Conservation (phyloP, 2,888 invertebrate genomes). For the Rhodophaea formosa region DNA sequence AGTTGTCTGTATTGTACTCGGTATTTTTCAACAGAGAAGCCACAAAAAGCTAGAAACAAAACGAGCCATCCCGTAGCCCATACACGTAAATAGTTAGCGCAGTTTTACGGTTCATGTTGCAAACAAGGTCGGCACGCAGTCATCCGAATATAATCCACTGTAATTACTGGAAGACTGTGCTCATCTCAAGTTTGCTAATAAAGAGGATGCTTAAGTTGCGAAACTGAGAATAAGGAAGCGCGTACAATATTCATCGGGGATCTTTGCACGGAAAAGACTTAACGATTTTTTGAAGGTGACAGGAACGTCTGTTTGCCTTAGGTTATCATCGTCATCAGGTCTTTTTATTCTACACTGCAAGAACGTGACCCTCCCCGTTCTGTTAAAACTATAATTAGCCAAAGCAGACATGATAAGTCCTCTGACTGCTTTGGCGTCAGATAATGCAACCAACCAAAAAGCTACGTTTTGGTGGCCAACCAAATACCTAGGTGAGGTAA, state of each 20-base stretch:
- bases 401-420: too few species aligned
- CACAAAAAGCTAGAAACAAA: not conserved
- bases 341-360: too few species aligned
- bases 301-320: too few species aligned
- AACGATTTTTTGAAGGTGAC: too few species aligned
- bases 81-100: conserved; percentile 31
- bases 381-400: too few species aligned
- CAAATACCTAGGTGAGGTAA: too few species aligned
- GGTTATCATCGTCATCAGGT: too few species aligned
- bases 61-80: conserved; percentile 20
- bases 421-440: too few species aligned
- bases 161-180: conserved; percentile 74
- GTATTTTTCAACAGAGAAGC: not conserved
- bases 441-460: too few species aligned
- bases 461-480: too few species aligned
- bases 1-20: not conserved
- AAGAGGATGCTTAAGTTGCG: conserved; percentile 70
- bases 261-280: too few species aligned
- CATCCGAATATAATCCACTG: conserved; percentile 68
- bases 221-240: conserved; percentile 38
- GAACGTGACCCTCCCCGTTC: too few species aligned
- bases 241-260: conserved; percentile 26
- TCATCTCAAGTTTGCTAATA: conserved; percentile 75
- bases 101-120: conserved; percentile 35
- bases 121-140: conserved; percentile 55